Conservation (phyloP, 2,888 invertebrate genomes). For the Leptinotarsa tumamoca region DNA sequence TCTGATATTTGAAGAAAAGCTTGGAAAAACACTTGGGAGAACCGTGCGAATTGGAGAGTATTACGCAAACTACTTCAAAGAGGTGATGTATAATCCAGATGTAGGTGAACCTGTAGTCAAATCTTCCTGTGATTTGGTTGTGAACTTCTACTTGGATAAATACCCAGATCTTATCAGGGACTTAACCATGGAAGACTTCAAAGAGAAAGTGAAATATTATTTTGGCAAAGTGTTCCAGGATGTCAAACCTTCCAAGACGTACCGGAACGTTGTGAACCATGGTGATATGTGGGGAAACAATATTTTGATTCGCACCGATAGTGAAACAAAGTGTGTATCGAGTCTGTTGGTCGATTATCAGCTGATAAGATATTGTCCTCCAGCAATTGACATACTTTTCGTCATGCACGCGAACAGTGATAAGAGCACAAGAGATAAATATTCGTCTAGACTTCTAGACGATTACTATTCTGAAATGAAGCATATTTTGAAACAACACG, state of each 20-base stretch:
- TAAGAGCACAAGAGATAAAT: constrained; percentile 39
- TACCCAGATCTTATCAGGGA: constrained; percentile 3
- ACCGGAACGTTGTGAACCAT: constrained; percentile 60
- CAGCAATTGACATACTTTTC: constrained; percentile 72
- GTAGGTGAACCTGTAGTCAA: background rate
- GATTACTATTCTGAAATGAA: constrained; percentile 49
- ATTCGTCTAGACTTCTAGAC: constrained; percentile 43
- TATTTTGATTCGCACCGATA: constrained; percentile 45
- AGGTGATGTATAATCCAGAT: background rate
- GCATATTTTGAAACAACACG: constrained; percentile 41
- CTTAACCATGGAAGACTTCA: constrained; percentile 36
- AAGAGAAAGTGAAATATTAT: constrained; percentile 22
- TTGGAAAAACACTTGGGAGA: background rate
- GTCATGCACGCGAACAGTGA: constrained; percentile 49
- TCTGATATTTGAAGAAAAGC: constrained; percentile 7
- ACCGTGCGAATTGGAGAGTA: background rate
- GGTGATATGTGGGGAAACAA: constrained; percentile 59
- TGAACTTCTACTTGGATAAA: background rate
- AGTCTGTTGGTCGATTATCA: constrained; percentile 57
- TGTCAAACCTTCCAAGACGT: constrained; percentile 59
- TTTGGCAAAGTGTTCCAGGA: constrained; percentile 9
- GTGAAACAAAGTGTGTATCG: constrained; percentile 6
- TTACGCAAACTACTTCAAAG: background rate
- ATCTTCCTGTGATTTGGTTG: background rate
- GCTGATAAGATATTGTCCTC: constrained; percentile 70